Percentiles rank a stretch among this genome's conserved stretches.
Evolutionary conservation across 1,140 invertebrate genomes (phyloP).

Genomic region (Tachypleus tridentatus): DNA sequence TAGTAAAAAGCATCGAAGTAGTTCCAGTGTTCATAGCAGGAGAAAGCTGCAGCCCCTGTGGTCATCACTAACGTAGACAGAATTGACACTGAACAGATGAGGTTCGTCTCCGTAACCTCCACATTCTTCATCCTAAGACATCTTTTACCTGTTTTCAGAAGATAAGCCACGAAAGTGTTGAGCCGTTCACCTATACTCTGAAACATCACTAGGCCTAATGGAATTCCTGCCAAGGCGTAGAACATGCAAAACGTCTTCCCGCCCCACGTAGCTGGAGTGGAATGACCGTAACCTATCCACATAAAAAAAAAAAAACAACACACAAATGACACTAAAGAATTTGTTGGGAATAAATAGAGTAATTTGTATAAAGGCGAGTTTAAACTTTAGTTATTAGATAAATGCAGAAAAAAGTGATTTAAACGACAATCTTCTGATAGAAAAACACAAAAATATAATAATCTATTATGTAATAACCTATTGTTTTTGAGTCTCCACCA

Average conservation of each 20-base stretch:
- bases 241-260: conserved; percentile 81
- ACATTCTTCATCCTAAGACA: conserved; percentile 47
- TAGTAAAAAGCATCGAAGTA: conserved; percentile 98
- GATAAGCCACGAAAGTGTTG: conserved; percentile 88
- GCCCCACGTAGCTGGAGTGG: conserved; percentile 72
- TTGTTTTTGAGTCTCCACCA: too few species aligned
- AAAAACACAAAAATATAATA: too few species aligned
- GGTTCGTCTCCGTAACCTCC: conserved; percentile 64
- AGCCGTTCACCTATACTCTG: conserved; percentile 94
- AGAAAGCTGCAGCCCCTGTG: conserved; percentile 89
- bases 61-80: conserved; percentile 92
- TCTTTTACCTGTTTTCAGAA: conserved; percentile 70
- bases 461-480: too few species aligned
- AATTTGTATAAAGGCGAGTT: too few species aligned
- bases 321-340: too few species aligned
- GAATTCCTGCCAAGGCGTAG: conserved; percentile 85
- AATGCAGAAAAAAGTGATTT: too few species aligned
- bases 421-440: too few species aligned
- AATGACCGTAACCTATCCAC: conserved; percentile 72
- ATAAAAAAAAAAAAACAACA: too few species aligned
- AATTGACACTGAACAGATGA: conserved; percentile 89
- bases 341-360: too few species aligned
- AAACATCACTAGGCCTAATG: conserved; percentile 94
- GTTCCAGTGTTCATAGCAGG: conserved; percentile 87
- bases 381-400: too few species aligned